Evolutionary conservation across 1,140 invertebrate species (phyloP).

Genomic region (Laupala kohalensis): DNA sequence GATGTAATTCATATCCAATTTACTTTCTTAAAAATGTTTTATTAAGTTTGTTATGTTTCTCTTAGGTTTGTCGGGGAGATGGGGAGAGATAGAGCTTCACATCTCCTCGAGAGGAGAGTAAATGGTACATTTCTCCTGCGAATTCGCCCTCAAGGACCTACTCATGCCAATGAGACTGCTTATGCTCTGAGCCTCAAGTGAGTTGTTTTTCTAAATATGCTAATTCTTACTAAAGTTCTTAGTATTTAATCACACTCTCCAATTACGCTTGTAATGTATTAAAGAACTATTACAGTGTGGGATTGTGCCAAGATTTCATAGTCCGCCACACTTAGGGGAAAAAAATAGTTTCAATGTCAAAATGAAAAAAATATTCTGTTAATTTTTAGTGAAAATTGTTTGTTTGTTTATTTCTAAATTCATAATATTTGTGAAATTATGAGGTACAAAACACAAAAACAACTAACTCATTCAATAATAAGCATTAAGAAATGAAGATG

Average conservation of each 20-base stretch:
- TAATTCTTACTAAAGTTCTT: background rate
- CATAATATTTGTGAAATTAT: no score
- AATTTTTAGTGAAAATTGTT: no score
- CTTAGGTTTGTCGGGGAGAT: conserved; percentile 72
- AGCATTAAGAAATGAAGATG: no score
- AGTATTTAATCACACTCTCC: background rate
- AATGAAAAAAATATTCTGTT: no score
- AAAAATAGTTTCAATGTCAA: no score
- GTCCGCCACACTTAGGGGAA: no score
- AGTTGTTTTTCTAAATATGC: conserved; percentile 24
- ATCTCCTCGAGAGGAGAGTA: conserved; percentile 57
- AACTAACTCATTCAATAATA: background rate
- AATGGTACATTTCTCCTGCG: conserved; percentile 83
- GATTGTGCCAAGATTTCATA: no score
- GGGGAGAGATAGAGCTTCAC: conserved; percentile 68
- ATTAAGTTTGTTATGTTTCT: background rate
- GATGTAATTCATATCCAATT: no score
- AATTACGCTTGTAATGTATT: background rate
- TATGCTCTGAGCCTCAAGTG: conserved; percentile 86
- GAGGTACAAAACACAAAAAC: background rate
- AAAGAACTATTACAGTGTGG: no score
- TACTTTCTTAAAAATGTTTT: no score
- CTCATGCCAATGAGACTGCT: conserved; percentile 41
- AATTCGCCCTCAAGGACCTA: conserved; percentile 49
- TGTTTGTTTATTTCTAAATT: no score